Base-by-base conservation (phyloP, 2,113 vertebrate genomes). In the Peromyscus maniculatus region DNA sequence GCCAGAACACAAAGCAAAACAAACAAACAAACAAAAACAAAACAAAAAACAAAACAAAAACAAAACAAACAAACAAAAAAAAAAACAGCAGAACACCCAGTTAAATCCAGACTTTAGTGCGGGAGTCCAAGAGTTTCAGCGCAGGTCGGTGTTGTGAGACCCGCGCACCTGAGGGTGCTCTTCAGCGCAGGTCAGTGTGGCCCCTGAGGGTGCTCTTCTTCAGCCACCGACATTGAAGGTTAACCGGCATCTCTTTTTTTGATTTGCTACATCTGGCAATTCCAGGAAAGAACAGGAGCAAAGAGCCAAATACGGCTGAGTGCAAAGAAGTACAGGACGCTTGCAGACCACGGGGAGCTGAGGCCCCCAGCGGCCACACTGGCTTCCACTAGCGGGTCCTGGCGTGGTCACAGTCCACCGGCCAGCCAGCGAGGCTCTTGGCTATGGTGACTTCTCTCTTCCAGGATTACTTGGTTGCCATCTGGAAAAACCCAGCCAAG, bases 341-440 rank as follows among this genome's bases (percentile, higher is more conserved):
- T 84, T 39, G 19, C 22, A 2, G 46, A 4, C 33, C 46, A 28
- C 39, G 0, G 8, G 2, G 86, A 12, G 52, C 52, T 49, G 10
- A 5, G 19, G 19, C 12, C 7, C 0, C 4, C 55, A 2, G 21
- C 59, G 87, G n/a, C 26, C 26, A 1, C 0, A 69, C 39, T 16
- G 49, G 75, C 36, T 36, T 43, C 66, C 21, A 0, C 1, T 1
- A 90, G 15, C 4, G 15, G 89, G 43, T 75, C 43, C 66, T 90
- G 19, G 17, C 49, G 46, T 19, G 28, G 39, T 24, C 49, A 0
- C 62, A 84, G 93, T 74, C 36, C 39, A n/a, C 39, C 84, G 28
- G 89, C 33, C 12, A 33, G 82, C 90, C 39, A 28, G 21, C 75
- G 15, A 0, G 7, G 69, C 62, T n/a, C 49, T 57, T 46, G 33